These are phyloP conservation scores for Pocillopora meandrina DNA, from an alignment of 92 coral and sea anemone genomes.

Conservation along the genomic window DNA sequence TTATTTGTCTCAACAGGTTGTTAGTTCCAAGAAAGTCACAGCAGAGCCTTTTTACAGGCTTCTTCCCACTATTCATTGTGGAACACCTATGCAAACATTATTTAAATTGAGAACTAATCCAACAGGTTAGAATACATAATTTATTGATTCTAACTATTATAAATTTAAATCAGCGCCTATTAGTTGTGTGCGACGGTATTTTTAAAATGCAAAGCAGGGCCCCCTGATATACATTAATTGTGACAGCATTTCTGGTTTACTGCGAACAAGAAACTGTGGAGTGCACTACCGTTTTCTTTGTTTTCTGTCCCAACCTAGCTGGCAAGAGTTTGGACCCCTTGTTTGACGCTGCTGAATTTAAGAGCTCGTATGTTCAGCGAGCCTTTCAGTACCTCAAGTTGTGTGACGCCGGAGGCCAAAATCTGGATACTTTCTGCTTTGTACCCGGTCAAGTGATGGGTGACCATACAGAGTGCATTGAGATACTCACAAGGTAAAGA, in stretches of 20 bases:
- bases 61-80: slow-evolving; percentile 71
- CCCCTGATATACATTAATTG: no score
- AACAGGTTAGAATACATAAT: slow-evolving; percentile 31
- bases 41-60: slow-evolving; percentile 58
- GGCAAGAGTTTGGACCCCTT: slow-evolving; percentile 46
- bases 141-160: no score
- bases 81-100: slow-evolving; percentile 66
- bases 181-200: no score
- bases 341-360: slow-evolving; percentile 71
- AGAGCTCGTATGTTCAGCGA: slow-evolving; percentile 76
- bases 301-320: background rate
- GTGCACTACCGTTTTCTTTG: background rate
- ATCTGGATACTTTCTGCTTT: slow-evolving; percentile 67
- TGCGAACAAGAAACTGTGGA: no score
- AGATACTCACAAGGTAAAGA: slow-evolving; percentile 62
- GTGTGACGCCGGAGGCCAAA: slow-evolving; percentile 46
- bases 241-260: no score
- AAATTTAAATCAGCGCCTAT: no score
- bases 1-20: slow-evolving; percentile 20
- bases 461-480: slow-evolving; percentile 80
- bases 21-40: background rate
- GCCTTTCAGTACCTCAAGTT: slow-evolving; percentile 79
- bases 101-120: slow-evolving; percentile 28
- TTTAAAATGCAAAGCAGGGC: no score
- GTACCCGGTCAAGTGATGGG: slow-evolving; percentile 57